Evolutionary conservation across 2,888 invertebrate genomes (phyloP), one percentile per base, ranked within the genome.

Genomic region (Megaustenia siamemsis): DNA sequence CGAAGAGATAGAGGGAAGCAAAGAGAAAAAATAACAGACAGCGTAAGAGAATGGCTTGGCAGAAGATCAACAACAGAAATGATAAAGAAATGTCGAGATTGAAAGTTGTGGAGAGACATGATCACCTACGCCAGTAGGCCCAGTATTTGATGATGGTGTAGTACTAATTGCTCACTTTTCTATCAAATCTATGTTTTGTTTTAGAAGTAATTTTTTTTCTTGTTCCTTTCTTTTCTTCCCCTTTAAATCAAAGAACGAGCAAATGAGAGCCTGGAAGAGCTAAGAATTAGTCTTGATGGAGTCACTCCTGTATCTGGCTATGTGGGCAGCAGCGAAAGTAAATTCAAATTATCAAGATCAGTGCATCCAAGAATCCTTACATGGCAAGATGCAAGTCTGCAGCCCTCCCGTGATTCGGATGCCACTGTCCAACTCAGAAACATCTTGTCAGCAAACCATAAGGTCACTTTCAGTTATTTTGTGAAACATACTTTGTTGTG

Each of bases 291-390:
- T 4, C 79, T 91, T 15, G 86, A 87, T 21, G 82, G 71, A 21
- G n/a, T 71, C 24, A 76, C 83, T 0, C 75, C 81, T 40, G 84
- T 69, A 21, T 38, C 75, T 66, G 66, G 40, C 2, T 43, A 53
- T 18, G 28, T 75, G 18, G 71, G 81, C 45, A 56, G 79, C n/a
- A 49, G 53, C 15, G 88, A 89, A 32, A 89, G 88, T 12, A 92
- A 92, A 76, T 89, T 89, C 43, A 87, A 90, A 38, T 86, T 92
- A 5, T 87, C 87, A 10, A 86, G 88, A 10, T 85, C 89, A 28
- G 90, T 92, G 10, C 90, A 92, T 85, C 91, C 91, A 24, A 86
- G 91, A 63, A 88, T 88, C 78, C 86, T 92, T n/a, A 89, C 88
- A 12, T 92, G 90, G 90, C 88, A 90, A 86, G 90, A 92, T 85